Conservation (phyloP, 2,113 vertebrate genomes). For the Podarcis muralis region DNA sequence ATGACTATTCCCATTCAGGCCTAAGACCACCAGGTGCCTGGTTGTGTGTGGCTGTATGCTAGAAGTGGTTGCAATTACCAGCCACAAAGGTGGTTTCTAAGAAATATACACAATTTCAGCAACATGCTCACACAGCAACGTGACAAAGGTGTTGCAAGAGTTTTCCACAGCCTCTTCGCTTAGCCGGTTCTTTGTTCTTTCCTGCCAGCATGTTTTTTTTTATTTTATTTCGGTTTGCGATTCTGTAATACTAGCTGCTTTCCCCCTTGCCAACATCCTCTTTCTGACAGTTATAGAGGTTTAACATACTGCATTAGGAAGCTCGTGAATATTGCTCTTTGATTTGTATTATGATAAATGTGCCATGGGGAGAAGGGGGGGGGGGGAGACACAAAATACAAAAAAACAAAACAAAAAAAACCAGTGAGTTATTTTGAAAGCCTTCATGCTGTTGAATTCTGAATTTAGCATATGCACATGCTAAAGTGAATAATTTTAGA, state of each 20-base stretch:
- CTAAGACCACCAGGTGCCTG: background rate
- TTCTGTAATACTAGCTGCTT: constrained; percentile 58
- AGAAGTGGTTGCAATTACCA: constrained; percentile 42
- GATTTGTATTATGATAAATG: constrained; percentile 73
- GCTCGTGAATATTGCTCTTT: constrained; percentile 76
- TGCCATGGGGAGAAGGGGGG: constrained; percentile 20
- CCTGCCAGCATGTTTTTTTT: constrained; percentile 25
- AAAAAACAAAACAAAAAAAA: background rate
- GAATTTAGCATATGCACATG: constrained; percentile 13
- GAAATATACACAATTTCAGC: constrained; percentile 34
- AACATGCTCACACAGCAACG: constrained; percentile 41
- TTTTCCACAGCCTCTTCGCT: constrained; percentile 44
- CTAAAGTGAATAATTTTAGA: background rate
- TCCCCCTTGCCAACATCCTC: constrained; percentile 62
- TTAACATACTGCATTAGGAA: constrained; percentile 73
- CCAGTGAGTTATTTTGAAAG: constrained; percentile 46
- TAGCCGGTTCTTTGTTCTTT: constrained; percentile 56
- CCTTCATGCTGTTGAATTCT: constrained; percentile 62
- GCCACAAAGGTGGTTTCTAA: constrained; percentile 33
- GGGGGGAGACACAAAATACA: constrained; percentile 40
- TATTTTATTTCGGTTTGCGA: constrained; percentile 53
- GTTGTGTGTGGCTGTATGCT: constrained; percentile 19
- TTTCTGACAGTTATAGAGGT: constrained; percentile 72
- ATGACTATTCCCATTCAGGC: background rate
- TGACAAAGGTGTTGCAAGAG: constrained; percentile 40